phyloP scores from a whole-genome alignment of 2,797 vertebrate genomes.

The Micrastur ruficollis region DNA sequence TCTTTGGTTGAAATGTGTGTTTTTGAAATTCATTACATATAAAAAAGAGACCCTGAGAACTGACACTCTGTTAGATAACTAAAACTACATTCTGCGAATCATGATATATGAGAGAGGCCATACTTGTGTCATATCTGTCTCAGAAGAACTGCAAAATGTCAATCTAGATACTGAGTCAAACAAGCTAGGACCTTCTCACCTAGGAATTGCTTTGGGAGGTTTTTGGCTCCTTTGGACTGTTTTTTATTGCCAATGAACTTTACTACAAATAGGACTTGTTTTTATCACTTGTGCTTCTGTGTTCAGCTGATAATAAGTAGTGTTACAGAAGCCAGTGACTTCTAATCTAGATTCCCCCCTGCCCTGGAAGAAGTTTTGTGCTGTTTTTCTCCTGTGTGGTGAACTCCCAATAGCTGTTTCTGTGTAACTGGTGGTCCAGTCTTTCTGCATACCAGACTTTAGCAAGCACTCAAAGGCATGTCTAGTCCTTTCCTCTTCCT shows the following conservation, averaged over 20 bases:
- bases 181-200: not conserved
- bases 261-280: not conserved
- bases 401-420: not conserved
- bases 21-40: not conserved
- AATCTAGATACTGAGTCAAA: not conserved
- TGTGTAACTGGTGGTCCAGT: not conserved
- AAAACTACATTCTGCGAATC: fast-evolving
- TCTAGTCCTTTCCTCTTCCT: not conserved
- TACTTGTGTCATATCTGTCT: not conserved
- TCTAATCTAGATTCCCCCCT: not conserved
- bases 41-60: not conserved
- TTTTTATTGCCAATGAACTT: not conserved
- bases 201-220: not conserved
- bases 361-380: not conserved
- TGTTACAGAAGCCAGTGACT: not conserved
- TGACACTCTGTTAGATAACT: not conserved
- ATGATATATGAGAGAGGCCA: not conserved
- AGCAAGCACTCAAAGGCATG: not conserved
- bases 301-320: not conserved
- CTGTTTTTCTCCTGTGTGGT: not conserved
- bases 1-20: not conserved
- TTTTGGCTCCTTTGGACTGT: not conserved
- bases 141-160: not conserved
- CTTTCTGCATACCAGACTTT: not conserved
- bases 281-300: not conserved